Conservation (phyloP, 2,888 invertebrate species). For the Mythimna pallens region DNA sequence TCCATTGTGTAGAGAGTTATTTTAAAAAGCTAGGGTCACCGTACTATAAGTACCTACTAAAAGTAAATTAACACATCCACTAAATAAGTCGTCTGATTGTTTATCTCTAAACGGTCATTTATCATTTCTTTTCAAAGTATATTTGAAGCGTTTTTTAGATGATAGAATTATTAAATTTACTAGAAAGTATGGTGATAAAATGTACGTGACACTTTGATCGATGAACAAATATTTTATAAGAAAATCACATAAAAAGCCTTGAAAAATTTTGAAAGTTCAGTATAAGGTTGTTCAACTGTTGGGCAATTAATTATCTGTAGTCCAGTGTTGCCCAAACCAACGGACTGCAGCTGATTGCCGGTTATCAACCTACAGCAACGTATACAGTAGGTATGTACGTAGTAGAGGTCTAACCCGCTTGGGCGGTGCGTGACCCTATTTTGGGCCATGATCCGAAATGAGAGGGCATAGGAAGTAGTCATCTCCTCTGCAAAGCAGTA, state of each 20-base stretch:
- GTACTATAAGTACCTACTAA: conserved; percentile 24
- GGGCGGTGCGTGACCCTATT: neutral
- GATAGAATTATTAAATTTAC: conserved; percentile 39
- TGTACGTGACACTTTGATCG: conserved; percentile 32
- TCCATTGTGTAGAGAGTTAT: conserved; percentile 44
- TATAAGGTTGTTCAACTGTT: conserved; percentile 16
- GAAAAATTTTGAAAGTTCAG: conserved; percentile 9
- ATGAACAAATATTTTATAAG: conserved; percentile 22
- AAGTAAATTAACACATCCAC: conserved; percentile 28
- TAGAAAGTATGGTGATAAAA: conserved; percentile 23
- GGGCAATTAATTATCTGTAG: neutral
- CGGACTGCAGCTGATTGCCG: too few relatives aligned
- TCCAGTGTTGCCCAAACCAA: too few relatives aligned
- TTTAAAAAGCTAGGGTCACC: conserved; percentile 32
- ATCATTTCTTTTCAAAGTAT: conserved; percentile 48
- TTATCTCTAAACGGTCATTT: conserved; percentile 45
- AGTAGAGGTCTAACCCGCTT: neutral
- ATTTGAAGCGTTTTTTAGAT: conserved; percentile 24
- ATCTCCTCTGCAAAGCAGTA: neutral
- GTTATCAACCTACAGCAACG: too few relatives aligned
- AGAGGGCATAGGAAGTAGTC: too few relatives aligned
- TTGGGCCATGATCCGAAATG: neutral
- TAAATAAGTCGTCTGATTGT: conserved; percentile 51
- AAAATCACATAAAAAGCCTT: conserved; percentile 13
- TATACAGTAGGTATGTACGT: neutral